Evolutionary conservation across 2,797 vertebrate species (phyloP), one percentile per base, ranked within the genome.

Genomic region (Acrossocheilus wenchowensis): DNA sequence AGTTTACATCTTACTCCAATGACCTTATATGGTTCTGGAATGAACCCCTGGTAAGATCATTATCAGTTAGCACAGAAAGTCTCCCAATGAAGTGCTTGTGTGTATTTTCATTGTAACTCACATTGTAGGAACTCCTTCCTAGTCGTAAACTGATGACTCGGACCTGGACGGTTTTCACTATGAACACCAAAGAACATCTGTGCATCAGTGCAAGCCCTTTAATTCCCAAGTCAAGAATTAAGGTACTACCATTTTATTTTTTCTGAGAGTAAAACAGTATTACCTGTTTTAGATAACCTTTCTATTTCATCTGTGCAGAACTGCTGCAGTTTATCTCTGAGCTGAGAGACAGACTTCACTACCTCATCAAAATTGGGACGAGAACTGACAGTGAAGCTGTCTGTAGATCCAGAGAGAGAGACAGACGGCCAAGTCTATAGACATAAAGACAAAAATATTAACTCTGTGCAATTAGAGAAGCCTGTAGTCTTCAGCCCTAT

Each of bases 81-180:
- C n/a, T 19, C 72, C 72, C 72, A 74, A 43, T 73, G n/a, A 50
- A 19, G 73, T 52, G 26, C 34, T 34, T 72, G 69, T 72, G 68
- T 68, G 66, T 72, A 11, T 72, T 23, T 41, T 69, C 17, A 69
- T 39, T 39, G 66, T 69, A 39, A 72, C 69, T 72, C 69, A 72
- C 69, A 43, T 72, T 72, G 39, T 72, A 72, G 69, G 10, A 72
- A 72, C 39, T 72, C 69, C 10, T 43, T 72, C 69, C 39, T 72
- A 43, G 69, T 72, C 14, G 69, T n/a, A 72, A 43, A 43, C 1
- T 72, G 21, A 43, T 0, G 43, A 72, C 5, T 43, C 21, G 39
- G 69, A 72, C 21, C 21, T 72, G 69, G 69, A 72, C 10, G 10
- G 69, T 72, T 72, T 72, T 72, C 11, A 72, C 69, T 72, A n/a